phyloP scores from a whole-genome alignment of 2,888 invertebrate species.

The Laspeyria flexula region DNA sequence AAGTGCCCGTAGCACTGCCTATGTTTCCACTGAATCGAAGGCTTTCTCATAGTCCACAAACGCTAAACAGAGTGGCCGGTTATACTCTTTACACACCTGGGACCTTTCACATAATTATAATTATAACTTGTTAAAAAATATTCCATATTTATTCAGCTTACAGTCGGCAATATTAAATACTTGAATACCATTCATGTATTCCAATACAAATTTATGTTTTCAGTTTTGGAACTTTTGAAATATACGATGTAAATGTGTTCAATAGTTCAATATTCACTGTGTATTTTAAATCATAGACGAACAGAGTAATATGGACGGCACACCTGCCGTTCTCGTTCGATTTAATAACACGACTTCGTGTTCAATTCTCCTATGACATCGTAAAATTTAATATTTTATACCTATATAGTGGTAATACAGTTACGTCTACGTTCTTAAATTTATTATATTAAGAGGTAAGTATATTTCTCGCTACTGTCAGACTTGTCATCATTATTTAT shows the following conservation, averaged over 20 bases:
- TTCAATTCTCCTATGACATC: conserved; percentile 70
- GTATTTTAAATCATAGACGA: conserved; percentile 50
- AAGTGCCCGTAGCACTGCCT: no score
- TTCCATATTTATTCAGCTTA: no score
- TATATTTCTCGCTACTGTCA: neutral
- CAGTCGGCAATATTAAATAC: neutral
- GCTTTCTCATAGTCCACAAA: no score
- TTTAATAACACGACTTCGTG: conserved; percentile 76
- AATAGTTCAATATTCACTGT: conserved; percentile 32
- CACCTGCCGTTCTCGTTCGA: conserved; percentile 73
- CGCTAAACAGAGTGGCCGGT: no score
- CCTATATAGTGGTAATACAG: conserved; percentile 5
- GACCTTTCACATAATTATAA: no score
- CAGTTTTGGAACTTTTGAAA: conserved; percentile 11
- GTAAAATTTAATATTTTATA: conserved; percentile 66
- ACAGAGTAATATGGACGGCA: conserved; percentile 59
- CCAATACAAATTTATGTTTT: conserved; percentile 11
- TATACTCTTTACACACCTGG: no score
- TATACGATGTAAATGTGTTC: conserved; percentile 18
- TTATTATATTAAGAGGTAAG: neutral
- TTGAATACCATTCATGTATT: neutral
- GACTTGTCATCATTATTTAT: neutral
- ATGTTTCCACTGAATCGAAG: no score
- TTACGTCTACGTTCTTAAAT: neutral
- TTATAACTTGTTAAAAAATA: no score